These are phyloP conservation scores for Tokudaia tokunoshimensis DNA, from an alignment of 2,797 vertebrate species.

Conservation along the genomic window DNA sequence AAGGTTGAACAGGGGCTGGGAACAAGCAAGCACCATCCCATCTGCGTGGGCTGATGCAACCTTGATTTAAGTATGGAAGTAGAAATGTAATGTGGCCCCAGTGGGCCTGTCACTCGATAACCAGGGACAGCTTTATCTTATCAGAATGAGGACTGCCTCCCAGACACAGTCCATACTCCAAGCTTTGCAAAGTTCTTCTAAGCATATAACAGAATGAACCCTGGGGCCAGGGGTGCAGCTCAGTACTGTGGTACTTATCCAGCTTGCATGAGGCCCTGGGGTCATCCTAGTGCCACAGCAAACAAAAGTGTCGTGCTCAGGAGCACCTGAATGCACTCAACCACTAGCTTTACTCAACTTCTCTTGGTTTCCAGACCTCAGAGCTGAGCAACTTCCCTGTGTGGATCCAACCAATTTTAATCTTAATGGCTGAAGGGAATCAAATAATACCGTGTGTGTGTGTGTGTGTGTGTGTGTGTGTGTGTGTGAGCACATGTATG, in stretches of 20 bases:
- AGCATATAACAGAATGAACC: conserved; percentile 22
- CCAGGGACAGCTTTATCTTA: conserved; percentile 50
- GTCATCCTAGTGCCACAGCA: background rate
- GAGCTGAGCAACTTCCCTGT: background rate
- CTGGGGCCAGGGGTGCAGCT: background rate
- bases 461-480: background rate
- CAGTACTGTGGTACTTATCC: no score
- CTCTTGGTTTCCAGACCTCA: conserved; percentile 12
- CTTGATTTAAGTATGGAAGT: background rate
- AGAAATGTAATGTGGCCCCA: background rate
- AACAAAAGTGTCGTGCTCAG: background rate
- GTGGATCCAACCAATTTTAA: background rate
- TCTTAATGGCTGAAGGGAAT: background rate
- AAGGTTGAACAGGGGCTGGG: background rate
- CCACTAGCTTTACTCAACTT: background rate
- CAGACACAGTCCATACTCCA: background rate
- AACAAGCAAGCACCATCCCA: background rate
- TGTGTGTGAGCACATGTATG: background rate
- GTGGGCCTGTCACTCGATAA: background rate
- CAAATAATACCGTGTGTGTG: background rate
- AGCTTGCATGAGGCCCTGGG: background rate
- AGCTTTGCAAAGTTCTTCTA: conserved; percentile 27
- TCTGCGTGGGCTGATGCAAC: background rate
- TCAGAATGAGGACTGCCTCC: background rate
- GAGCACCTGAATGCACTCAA: background rate